Base-by-base conservation (phyloP, 2,797 vertebrate genomes). In the Chrysocyon brachyurus region DNA sequence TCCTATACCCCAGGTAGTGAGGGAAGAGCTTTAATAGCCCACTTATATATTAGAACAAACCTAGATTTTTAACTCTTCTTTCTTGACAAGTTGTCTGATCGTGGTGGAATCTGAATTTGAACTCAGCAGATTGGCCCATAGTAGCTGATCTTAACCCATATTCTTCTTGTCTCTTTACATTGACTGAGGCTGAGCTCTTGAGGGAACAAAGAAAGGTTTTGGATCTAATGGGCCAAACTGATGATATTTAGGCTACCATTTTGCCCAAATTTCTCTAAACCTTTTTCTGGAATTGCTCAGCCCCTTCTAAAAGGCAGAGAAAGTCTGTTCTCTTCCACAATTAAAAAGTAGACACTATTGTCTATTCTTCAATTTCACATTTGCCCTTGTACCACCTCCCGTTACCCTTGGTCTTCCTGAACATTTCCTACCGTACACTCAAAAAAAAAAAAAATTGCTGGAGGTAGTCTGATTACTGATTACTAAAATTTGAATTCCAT, bases 391-490 rank as follows among this genome's bases (percentile, higher is more conserved):
- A 73, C 10, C 68, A 84, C 36, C 70, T 49, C 49, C 61, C 88
- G 66, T 24, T 28, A 96, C 28, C 9, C 79, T 81, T 86, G 57
- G 36, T 12, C 54, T 97, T 90, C 31, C 21, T 56, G 17, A 72
- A 70, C 14, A 61, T 90, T 73, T 86, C 8, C 16, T 24, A 61
- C 26, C 19, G 14, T 75, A 3, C 72, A 21, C 33, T 93, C 68
- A 95, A 88, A 95, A 26, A 40, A 59, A 83, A 95, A 88, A 95
- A 26, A 40, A 59, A 83, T 36, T 66, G 1, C 33, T 59, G 28
- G 63, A 68, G 64, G 16, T 14, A 16, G 9, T 77, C 75, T 78
- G 40, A 40, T 40, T 24, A n/a, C 64, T 57, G 26, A n/a, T 88
- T 88, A 12, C 31, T 89, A 22, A 11, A 33, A 59, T 94, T 93